Conservation (phyloP, 2,888 invertebrate genomes). For the Liopterus haemorrhoidalis region DNA sequence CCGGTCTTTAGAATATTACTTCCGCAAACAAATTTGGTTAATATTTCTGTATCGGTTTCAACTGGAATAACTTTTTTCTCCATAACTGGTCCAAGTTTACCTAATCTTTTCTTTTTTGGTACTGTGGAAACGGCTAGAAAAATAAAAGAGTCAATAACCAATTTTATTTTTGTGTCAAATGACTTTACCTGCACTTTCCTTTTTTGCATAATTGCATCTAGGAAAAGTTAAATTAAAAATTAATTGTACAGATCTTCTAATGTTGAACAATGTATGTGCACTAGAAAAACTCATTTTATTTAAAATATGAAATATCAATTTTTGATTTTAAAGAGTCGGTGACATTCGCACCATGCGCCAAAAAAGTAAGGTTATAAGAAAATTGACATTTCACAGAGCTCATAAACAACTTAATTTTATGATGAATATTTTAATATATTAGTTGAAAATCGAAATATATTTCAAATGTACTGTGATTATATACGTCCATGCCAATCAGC, state of each 20-base stretch:
- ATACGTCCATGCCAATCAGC: constrained; percentile 45
- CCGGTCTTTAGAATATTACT: constrained; percentile 76
- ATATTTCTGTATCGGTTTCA: constrained; percentile 73
- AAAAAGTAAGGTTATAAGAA: constrained; percentile 13
- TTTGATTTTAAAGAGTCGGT: too few species aligned
- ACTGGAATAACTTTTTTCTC: constrained; percentile 74
- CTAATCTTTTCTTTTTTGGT: constrained; percentile 56
- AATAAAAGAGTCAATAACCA: too few species aligned
- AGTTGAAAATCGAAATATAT: too few species aligned
- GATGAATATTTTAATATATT: too few species aligned
- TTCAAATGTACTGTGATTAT: constrained; percentile 13
- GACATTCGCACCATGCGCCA: constrained; percentile 11
- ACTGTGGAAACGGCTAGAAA: constrained; percentile 33
- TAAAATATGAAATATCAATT: too few species aligned
- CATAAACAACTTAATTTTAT: too few species aligned
- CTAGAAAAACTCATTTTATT: constrained; percentile 12
- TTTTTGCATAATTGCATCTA: constrained; percentile 38
- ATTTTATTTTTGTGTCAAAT: too few species aligned
- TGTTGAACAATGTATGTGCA: constrained; percentile 10
- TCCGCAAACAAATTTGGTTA: constrained; percentile 76
- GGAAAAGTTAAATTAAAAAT: constrained; percentile 21
- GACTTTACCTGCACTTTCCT: too few species aligned
- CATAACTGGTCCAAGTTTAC: constrained; percentile 55
- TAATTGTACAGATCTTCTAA: constrained; percentile 14
- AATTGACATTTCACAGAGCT: too few species aligned